Evolutionary conservation across 1,140 invertebrate species (phyloP).

Genomic region (Caerostris extrusa): DNA sequence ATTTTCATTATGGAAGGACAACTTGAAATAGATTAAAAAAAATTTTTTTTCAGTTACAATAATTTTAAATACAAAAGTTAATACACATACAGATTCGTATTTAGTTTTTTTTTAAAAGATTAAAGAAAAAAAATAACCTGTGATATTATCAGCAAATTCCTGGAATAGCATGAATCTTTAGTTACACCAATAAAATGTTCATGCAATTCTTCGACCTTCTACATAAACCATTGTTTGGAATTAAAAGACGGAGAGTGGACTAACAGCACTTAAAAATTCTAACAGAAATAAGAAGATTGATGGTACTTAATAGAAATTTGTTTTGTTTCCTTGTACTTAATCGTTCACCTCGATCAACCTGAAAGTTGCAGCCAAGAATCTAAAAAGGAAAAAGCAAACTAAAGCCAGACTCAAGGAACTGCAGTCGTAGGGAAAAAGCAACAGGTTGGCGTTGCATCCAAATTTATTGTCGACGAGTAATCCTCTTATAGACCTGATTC

Average conservation of each 20-base stretch:
- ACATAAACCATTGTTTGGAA: neutral
- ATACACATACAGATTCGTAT: no score
- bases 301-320: conserved; percentile 33
- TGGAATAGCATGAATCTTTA: no score
- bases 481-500: conserved; percentile 44
- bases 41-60: no score
- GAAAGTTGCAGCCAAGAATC: neutral
- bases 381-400: neutral
- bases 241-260: neutral
- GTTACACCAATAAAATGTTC: no score
- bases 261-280: conserved; percentile 2
- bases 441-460: conserved; percentile 37
- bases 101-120: no score
- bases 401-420: neutral
- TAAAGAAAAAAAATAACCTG: no score
- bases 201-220: no score
- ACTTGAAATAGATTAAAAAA: no score
- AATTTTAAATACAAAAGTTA: no score
- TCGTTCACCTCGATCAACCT: conserved; percentile 24
- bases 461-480: conserved; percentile 31
- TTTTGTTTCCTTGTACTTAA: neutral
- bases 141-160: no score
- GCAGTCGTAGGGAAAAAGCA: neutral
- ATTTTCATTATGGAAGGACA: no score
- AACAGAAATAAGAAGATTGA: neutral